These are phyloP conservation scores for Phalacrocorax pelagicus DNA, from an alignment of 2,113 vertebrate species.

Conservation along the genomic window DNA sequence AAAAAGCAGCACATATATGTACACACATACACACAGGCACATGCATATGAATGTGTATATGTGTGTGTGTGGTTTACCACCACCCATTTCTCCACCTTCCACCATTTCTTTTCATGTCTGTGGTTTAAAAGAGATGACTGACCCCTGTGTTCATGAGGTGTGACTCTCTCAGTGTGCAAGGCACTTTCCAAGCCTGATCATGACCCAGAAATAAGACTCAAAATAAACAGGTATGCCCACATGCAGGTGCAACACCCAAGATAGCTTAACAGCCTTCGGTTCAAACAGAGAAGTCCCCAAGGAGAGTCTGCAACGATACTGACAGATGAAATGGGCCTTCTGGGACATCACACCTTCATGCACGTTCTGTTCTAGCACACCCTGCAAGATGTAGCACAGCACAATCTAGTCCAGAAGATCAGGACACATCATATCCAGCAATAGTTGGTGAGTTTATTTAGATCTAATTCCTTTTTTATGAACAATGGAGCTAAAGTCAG, in stretches of 20 bases:
- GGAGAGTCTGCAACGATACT: accelerated
- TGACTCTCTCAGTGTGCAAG: not conserved
- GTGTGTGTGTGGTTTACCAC: not conserved
- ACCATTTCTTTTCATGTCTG: not conserved
- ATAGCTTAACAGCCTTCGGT: not conserved
- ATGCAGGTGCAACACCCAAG: not conserved
- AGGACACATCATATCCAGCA: not conserved
- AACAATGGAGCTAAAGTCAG: not conserved
- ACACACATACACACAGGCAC: not conserved
- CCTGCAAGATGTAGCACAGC: not conserved
- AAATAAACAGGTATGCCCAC: not conserved
- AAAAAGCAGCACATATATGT: not conserved
- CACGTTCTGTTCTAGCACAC: not conserved
- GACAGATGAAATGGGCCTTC: not conserved
- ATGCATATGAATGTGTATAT: not conserved
- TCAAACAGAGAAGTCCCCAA: not conserved
- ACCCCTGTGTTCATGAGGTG: not conserved
- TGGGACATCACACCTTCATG: not conserved
- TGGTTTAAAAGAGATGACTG: not conserved
- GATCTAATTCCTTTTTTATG: not conserved
- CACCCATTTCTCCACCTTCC: not conserved
- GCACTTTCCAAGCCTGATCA: not conserved
- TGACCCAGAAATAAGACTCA: not conserved
- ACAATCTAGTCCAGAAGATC: not conserved
- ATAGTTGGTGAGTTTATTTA: not conserved